Evolutionary conservation across 2,888 invertebrate genomes (phyloP), one percentile per base, ranked within the genome.

Genomic region (Aspidiotus destructor): DNA sequence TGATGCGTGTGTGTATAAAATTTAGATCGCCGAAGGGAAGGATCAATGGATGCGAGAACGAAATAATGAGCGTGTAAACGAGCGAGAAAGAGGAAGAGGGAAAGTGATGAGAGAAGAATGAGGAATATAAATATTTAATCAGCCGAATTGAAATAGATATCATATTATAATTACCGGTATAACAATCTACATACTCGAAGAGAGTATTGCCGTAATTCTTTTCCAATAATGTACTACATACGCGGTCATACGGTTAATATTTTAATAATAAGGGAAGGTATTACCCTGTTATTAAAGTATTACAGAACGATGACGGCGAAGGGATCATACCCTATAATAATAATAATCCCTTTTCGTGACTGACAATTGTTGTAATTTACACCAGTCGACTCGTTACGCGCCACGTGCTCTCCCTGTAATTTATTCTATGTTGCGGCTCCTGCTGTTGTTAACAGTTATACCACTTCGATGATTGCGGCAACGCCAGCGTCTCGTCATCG

Each of bases 331-430:
- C 63, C 63, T 63, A 63, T 63, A 63, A 63, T 63, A 28, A 28
- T 28, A 63, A 57, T 57, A 57, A 63, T 53, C 63, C 63, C 63
- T 63, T 63, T 63, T 54, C 63, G 63, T 63, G 63, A 63, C 63
- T 53, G 63, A 63, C 63, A 63, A 63, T 63, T 63, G 28, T 28
- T 28, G 63, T 63, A 63, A 63, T 63, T 63, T 63, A 53, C 63
- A 63, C 63, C 53, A 48, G 63, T 54, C 63, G 48, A 62, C 42
- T 62, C 28, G 57, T 57, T 57, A 11, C n/a, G 57, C 16, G 57
- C 57, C 57, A 57, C 57, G 57, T 57, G 57, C 57, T 57, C 16
- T 17, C 16, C 48, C 48, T 13, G 48, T 48, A 48, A 48, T 48
- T 48, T 48, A 48, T 48, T 48, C 48, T 48, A n/a, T n/a, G 48